Evolutionary conservation across 2,888 invertebrate genomes (phyloP).

Genomic region (Polietes domitor): DNA sequence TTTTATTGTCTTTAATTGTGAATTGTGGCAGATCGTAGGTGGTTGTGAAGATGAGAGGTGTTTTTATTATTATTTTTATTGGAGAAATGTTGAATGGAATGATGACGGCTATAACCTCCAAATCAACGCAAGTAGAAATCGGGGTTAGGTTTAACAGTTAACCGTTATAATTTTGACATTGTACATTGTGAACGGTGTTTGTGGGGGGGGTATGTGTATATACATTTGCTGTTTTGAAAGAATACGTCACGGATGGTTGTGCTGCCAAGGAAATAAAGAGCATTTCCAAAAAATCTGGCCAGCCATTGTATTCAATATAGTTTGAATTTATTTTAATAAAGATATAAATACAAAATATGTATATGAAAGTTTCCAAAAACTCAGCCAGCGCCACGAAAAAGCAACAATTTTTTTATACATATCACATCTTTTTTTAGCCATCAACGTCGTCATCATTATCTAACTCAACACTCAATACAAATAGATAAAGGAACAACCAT

Average conservation of each 20-base stretch:
- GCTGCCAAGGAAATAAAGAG: too few species aligned
- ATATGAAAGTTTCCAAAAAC: neutral
- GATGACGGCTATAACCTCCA: constrained; percentile 61
- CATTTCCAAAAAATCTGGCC: too few species aligned
- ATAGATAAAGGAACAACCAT: constrained; percentile 1
- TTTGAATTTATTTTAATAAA: neutral
- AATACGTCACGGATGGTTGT: too few species aligned
- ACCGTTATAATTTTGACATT: constrained; percentile 38
- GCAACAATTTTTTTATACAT: constrained; percentile 19
- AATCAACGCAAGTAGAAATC: constrained; percentile 21
- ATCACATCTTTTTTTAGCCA: constrained; percentile 40
- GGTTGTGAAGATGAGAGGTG: constrained; percentile 16
- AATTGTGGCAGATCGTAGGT: neutral
- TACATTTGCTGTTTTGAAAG: too few species aligned
- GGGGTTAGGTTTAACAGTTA: constrained; percentile 44
- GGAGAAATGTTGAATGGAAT: constrained; percentile 46
- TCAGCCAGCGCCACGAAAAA: neutral
- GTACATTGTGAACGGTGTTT: too few species aligned
- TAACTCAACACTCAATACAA: neutral
- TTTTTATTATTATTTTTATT: constrained; percentile 30
- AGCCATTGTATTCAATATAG: constrained; percentile 10
- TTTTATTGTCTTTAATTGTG: constrained; percentile 1
- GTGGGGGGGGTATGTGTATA: too few species aligned
- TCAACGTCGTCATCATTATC: constrained; percentile 33
- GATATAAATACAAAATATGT: constrained; percentile 20